A percentile compares a stretch with the other conserved stretches of the same genome.
Evolutionary conservation across 1,140 invertebrate species (phyloP).

Genomic region (Pogonomyrmex californicus): DNA sequence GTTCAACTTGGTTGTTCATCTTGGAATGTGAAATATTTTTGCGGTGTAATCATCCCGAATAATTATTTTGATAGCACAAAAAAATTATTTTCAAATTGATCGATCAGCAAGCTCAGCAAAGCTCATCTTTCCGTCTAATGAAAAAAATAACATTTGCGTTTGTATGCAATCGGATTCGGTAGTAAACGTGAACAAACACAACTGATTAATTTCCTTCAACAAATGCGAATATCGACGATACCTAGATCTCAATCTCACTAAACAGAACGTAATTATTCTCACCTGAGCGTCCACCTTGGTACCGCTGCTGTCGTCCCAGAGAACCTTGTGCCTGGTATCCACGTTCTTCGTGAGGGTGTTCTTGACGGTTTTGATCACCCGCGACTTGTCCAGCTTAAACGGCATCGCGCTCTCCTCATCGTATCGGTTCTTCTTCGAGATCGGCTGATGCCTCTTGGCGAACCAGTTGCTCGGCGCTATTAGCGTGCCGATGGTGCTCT

Average conservation of each 20-base stretch:
- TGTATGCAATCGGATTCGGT: not conserved
- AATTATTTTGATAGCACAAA: too few species aligned
- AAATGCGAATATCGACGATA: not conserved
- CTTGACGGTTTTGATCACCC: constrained; percentile 84
- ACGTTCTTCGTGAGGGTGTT: constrained; percentile 86
- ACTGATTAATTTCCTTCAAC: not conserved
- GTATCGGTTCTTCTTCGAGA: constrained; percentile 89
- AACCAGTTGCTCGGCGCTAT: constrained; percentile 91
- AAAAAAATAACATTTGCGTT: too few species aligned
- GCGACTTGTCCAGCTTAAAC: constrained; percentile 84
- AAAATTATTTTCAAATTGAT: too few species aligned
- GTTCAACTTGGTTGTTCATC: too few species aligned
- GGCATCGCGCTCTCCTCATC: constrained; percentile 75
- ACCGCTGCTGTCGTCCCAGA: constrained; percentile 91
- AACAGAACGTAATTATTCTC: not conserved
- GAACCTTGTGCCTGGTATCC: constrained; percentile 85
- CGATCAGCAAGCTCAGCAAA: too few species aligned
- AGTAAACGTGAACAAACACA: not conserved
- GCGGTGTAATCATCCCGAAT: too few species aligned
- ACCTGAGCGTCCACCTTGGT: constrained; percentile 92
- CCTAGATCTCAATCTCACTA: not conserved
- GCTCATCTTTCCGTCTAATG: too few species aligned
- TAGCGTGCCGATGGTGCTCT: constrained; percentile 26
- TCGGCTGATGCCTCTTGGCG: constrained; percentile 91
- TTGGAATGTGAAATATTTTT: too few species aligned